Evolutionary conservation across 2,888 invertebrate species (phyloP), one percentile per base, ranked within the genome.

Genomic region (Cantharis lateralis): DNA sequence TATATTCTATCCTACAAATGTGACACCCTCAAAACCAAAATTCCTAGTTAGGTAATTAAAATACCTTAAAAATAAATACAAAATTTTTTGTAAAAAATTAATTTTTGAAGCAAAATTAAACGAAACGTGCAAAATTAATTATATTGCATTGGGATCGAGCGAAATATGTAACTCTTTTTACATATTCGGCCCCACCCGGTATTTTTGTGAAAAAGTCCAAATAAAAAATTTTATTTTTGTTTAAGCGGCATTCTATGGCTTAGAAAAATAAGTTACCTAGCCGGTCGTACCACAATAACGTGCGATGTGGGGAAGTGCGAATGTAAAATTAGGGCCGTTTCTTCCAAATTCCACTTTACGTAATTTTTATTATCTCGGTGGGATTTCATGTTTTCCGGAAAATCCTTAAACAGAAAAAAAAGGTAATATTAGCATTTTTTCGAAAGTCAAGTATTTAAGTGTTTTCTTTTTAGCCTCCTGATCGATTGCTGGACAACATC

Each of bases 281-380:
- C 91, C 28, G 95, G 95, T 80, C 93, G 91, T 76, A 95, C 91
- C 80, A 95, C 91, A 78, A 95, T 89, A 71, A 95, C 90, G 86
- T 95, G 93, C 81, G 92, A 91, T 77, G 91, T 88, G 0, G 94
- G 93, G 87, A 96, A 97, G 82, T 91, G 91, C 77, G 90, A 89
- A 69, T 92, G 91, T 70, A 97, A 89, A 80, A 93, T 87, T 70
- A 90, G 88, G 28, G 95, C 94, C 20, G 94, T 95, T 83, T 91
- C 92, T 87, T 96, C 95, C 79, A 97, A 89, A 88, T 95, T 95
- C 94, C 96, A 97, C 81, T 93, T 91, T 81, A 92, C 86, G 86
- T 95, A 95, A 83, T 92, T 91, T 82, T 93, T 91, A 88, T 95
- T 94, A 84, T 95, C 95, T 32, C 93, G 89, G 69, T 88, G 86